Evolutionary conservation across 92 coral and sea anemone genomes (phyloP).

Genomic region (Epizoanthus stellaris): DNA sequence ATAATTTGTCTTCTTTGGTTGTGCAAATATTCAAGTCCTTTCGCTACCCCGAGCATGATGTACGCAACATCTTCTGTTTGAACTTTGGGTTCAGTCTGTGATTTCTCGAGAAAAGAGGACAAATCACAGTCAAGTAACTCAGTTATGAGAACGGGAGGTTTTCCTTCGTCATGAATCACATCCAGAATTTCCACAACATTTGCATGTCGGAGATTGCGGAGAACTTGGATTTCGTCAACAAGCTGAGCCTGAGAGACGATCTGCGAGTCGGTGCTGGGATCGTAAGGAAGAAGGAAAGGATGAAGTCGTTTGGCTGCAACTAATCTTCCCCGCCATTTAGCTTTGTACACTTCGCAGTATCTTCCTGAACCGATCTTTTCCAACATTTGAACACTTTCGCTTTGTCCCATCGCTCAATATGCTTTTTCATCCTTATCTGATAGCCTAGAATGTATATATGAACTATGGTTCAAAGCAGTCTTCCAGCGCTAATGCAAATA

Average conservation of each 20-base stretch:
- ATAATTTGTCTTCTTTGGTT: constrained; percentile 39
- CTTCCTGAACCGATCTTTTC: constrained; percentile 50
- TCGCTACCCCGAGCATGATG: constrained; percentile 63
- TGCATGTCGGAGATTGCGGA: constrained; percentile 52
- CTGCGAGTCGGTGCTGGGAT: constrained; percentile 15
- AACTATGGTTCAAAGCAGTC: too few species aligned
- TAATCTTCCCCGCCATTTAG: constrained; percentile 61
- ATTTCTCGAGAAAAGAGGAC: constrained; percentile 21
- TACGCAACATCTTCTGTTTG: constrained; percentile 41
- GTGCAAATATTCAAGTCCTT: constrained; percentile 60
- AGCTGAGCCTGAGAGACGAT: constrained; percentile 39
- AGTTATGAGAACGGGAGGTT: constrained; percentile 60
- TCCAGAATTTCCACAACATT: constrained; percentile 50
- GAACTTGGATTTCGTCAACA: constrained; percentile 45
- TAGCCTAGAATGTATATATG: too few species aligned
- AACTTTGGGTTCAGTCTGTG: constrained; percentile 25
- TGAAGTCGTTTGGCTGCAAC: constrained; percentile 69
- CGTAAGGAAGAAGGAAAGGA: constrained; percentile 34
- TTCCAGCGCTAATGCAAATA: too few species aligned
- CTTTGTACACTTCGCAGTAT: constrained; percentile 64
- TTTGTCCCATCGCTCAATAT: constrained; percentile 12
- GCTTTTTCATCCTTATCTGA: too few species aligned
- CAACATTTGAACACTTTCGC: constrained; percentile 21
- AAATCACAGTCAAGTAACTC: constrained; percentile 65
- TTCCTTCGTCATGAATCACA: constrained; percentile 25